phyloP scores from a whole-genome alignment of 2,888 invertebrate genomes.

The Sinodicranocentrus sp. region DNA sequence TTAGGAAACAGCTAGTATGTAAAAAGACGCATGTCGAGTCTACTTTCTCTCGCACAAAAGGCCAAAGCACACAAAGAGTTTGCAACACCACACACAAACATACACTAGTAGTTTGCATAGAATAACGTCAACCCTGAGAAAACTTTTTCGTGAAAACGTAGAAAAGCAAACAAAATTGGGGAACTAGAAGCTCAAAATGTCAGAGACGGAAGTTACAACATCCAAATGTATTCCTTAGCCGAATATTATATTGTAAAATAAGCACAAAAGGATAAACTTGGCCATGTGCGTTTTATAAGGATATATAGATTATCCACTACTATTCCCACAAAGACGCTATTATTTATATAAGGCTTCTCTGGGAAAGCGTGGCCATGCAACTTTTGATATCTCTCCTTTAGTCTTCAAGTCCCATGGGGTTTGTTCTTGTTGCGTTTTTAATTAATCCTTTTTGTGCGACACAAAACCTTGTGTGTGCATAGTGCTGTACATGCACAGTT shows the following conservation, averaged over 20 bases:
- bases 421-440: constrained; percentile 26
- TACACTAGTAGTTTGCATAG: constrained; percentile 13
- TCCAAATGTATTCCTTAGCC: too few species aligned
- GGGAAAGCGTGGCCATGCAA: too few species aligned
- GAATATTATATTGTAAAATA: too few species aligned
- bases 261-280: too few species aligned
- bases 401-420: background rate
- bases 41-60: background rate
- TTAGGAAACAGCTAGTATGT: constrained; percentile 12
- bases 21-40: too few species aligned
- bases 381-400: background rate
- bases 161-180: background rate
- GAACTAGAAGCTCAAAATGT: too few species aligned
- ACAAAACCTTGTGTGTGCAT: background rate
- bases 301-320: too few species aligned
- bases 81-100: constrained; percentile 15
- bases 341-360: too few species aligned
- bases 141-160: background rate
- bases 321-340: too few species aligned
- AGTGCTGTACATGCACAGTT: background rate
- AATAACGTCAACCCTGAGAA: background rate
- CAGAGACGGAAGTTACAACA: too few species aligned
- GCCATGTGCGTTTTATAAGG: too few species aligned
- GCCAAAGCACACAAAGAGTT: constrained; percentile 10
- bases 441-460: constrained; percentile 10